Conservation (phyloP, 2,888 invertebrate species). For the Pristionchus entomophagus region DNA sequence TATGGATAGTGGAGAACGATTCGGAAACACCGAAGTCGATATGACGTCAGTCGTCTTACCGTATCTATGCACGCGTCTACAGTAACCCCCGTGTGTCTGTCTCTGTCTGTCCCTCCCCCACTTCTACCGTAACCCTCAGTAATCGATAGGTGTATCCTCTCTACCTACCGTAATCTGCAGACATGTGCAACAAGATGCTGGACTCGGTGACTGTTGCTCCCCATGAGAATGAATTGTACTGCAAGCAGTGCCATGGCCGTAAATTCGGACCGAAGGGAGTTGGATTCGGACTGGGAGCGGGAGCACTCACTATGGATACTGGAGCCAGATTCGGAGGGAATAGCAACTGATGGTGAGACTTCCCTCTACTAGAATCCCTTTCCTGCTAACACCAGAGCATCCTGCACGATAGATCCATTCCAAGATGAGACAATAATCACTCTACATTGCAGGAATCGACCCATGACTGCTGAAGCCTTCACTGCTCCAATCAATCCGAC, state of each 20-base stretch:
- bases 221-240: slow-evolving; percentile 92
- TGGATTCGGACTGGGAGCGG: slow-evolving; percentile 98
- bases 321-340: slow-evolving; percentile 86
- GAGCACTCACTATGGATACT: slow-evolving; percentile 94
- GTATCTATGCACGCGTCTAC: slow-evolving; percentile 1
- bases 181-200: slow-evolving; percentile 91
- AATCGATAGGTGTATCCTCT: neutral
- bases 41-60: slow-evolving; percentile 73
- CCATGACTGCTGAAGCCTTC: slow-evolving; percentile 76
- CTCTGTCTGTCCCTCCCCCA: slow-evolving; percentile 39
- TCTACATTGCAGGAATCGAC: slow-evolving; percentile 72
- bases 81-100: slow-evolving; percentile 19
- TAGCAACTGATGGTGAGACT: slow-evolving; percentile 48
- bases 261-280: slow-evolving; percentile 97
- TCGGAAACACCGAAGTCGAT: slow-evolving; percentile 80
- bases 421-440: neutral
- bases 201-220: slow-evolving; percentile 96
- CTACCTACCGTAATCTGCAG: slow-evolving; percentile 72
- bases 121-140: slow-evolving; percentile 44
- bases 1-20: slow-evolving; percentile 94
- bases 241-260: slow-evolving; percentile 95
- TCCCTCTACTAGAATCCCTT: slow-evolving; percentile 1
- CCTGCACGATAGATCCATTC: neutral
- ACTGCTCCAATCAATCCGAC: slow-evolving; percentile 75
- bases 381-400: slow-evolving; percentile 14